Conservation (phyloP, 2,113 vertebrate genomes). For the Mastomys natalensis region DNA sequence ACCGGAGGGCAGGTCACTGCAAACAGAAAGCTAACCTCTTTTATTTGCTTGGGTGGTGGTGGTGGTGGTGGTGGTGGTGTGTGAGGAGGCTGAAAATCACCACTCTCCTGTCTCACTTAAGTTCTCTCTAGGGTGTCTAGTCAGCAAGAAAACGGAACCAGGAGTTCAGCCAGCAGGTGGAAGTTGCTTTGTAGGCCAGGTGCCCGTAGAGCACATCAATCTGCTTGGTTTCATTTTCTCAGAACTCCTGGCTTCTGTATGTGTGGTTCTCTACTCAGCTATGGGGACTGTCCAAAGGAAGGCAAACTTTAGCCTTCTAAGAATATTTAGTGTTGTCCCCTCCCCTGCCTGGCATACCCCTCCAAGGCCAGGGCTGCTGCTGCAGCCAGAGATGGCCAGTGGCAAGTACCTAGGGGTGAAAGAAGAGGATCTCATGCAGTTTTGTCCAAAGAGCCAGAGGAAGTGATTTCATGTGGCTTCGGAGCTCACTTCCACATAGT, state of each 20-base stretch:
- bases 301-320: not conserved
- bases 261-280: not conserved
- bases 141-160: not conserved
- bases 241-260: not conserved
- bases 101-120: not conserved
- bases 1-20: slow-evolving; percentile 73
- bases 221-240: slow-evolving; percentile 47
- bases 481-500: not conserved
- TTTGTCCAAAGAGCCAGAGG: not conserved
- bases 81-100: not conserved
- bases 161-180: not conserved
- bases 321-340: not conserved
- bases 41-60: too few relatives aligned
- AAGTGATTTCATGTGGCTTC: not conserved
- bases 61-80: too few relatives aligned
- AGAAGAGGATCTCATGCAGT: not conserved
- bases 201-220: rapidly evolving
- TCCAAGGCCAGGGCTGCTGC: not conserved
- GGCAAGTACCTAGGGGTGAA: not conserved
- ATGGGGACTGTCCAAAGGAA: not conserved
- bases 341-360: too few relatives aligned
- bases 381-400: not conserved
- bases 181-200: not conserved
- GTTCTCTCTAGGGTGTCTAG: not conserved
- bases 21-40: slow-evolving; percentile 82